These are phyloP conservation scores for Corythornis cristatus DNA, from an alignment of 2,113 vertebrate species.

Conservation along the genomic window DNA sequence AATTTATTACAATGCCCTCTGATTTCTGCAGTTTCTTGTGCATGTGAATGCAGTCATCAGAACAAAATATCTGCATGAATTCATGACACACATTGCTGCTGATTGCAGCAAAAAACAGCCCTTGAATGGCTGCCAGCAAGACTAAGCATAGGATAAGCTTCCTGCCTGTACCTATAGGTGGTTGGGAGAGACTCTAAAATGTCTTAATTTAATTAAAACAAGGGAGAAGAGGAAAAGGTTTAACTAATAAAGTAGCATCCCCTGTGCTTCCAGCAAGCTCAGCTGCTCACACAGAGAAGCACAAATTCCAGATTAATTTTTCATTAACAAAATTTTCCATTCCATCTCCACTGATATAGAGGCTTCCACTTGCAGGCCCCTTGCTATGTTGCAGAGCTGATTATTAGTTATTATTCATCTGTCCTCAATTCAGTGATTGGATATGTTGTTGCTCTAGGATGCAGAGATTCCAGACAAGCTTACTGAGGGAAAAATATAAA, in stretches of 20 bases:
- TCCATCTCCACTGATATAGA: neutral
- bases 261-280: neutral
- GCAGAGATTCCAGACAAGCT: neutral
- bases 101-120: neutral
- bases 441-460: conserved; percentile 15
- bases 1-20: neutral
- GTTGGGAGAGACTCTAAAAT: neutral
- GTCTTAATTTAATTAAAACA: conserved; percentile 34
- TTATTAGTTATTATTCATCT: conserved; percentile 53
- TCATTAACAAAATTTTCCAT: neutral
- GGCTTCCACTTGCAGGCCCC: neutral
- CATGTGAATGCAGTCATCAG: neutral
- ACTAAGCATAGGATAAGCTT: neutral
- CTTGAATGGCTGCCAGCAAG: neutral
- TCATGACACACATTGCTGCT: neutral
- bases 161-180: fast-evolving
- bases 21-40: conserved; percentile 1
- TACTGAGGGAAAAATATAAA: neutral
- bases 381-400: conserved; percentile 13
- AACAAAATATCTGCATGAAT: neutral
- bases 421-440: conserved; percentile 6
- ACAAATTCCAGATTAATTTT: conserved; percentile 2
- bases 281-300: neutral
- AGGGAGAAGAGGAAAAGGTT: neutral
- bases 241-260: neutral